A percentile compares a stretch with the other conserved stretches of the same genome.
These are phyloP conservation scores for Neolamprologus brichardi DNA, from an alignment of 2,113 vertebrate genomes.

Conservation along the genomic window DNA sequence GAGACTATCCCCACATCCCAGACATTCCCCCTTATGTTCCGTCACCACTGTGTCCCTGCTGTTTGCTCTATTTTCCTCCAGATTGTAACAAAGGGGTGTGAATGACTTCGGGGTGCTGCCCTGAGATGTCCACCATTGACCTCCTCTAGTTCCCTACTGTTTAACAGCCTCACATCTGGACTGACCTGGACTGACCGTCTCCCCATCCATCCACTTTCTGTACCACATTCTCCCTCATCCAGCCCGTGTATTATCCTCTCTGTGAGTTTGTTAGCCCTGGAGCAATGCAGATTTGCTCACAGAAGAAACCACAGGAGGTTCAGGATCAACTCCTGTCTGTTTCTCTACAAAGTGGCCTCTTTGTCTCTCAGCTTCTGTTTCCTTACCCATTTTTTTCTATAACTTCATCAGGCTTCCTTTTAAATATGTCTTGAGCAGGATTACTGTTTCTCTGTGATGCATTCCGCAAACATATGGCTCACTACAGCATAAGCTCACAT, in stretches of 20 bases:
- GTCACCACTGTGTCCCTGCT: slow-evolving; percentile 1
- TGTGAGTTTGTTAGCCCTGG: neutral
- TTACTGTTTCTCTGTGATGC: neutral
- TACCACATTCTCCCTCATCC: neutral
- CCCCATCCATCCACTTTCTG: slow-evolving; percentile 20
- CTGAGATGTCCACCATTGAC: slow-evolving; percentile 44
- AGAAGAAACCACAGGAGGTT: slow-evolving; percentile 19
- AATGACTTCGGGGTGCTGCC: slow-evolving; percentile 51
- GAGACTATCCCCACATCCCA: slow-evolving; percentile 49
- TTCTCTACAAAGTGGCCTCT: neutral
- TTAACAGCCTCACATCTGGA: slow-evolving; percentile 56
- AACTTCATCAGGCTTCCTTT: neutral
- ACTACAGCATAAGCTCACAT: neutral
- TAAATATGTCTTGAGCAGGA: neutral
- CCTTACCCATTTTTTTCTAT: neutral
- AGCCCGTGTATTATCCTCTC: neutral
- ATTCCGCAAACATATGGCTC: neutral
- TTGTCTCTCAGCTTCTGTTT: neutral
- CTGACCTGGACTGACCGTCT: slow-evolving; percentile 54
- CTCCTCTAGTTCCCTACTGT: slow-evolving; percentile 43
- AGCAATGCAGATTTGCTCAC: neutral
- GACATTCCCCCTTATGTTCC: slow-evolving; percentile 33
- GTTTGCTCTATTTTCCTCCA: neutral
- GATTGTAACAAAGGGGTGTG: slow-evolving; percentile 46
- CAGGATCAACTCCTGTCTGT: slow-evolving; percentile 16